phyloP scores from a whole-genome alignment of 2,888 invertebrate genomes.

The Vanessa cardui region DNA sequence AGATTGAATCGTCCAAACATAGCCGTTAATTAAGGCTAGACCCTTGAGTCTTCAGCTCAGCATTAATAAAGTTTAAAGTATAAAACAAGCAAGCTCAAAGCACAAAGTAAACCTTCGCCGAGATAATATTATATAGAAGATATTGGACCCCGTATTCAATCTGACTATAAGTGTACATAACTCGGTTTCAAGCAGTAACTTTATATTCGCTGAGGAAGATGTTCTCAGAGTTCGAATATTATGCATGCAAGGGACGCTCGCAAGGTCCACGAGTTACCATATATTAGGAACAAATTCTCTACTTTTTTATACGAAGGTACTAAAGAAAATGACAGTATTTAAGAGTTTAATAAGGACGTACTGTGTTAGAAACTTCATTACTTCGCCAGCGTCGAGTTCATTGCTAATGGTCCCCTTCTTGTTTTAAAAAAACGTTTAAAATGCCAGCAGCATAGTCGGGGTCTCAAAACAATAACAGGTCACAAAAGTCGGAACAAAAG shows the following conservation, averaged over 20 bases:
- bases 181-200: conserved; percentile 53
- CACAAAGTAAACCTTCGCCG: conserved; percentile 9
- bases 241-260: conserved; percentile 63
- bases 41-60: not conserved
- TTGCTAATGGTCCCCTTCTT: not conserved
- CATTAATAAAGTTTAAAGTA: conserved; percentile 7
- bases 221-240: conserved; percentile 56
- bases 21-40: not conserved
- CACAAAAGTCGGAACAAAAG: conserved; percentile 12
- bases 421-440: conserved; percentile 14
- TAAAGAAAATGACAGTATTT: conserved; percentile 26
- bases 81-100: conserved; percentile 12
- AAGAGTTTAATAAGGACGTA: conserved; percentile 16
- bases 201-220: conserved; percentile 67
- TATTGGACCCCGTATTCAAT: conserved; percentile 22
- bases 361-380: conserved; percentile 5
- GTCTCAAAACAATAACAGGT: conserved; percentile 21
- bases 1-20: not conserved
- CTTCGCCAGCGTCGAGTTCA: not conserved
- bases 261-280: conserved; percentile 55
- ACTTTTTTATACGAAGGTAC: conserved; percentile 25
- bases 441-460: conserved; percentile 12
- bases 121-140: conserved; percentile 17
- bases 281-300: conserved; percentile 34
- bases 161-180: conserved; percentile 27